Base-by-base conservation (phyloP, 2,797 vertebrate species). In the Myoxocephalus aenaeus region DNA sequence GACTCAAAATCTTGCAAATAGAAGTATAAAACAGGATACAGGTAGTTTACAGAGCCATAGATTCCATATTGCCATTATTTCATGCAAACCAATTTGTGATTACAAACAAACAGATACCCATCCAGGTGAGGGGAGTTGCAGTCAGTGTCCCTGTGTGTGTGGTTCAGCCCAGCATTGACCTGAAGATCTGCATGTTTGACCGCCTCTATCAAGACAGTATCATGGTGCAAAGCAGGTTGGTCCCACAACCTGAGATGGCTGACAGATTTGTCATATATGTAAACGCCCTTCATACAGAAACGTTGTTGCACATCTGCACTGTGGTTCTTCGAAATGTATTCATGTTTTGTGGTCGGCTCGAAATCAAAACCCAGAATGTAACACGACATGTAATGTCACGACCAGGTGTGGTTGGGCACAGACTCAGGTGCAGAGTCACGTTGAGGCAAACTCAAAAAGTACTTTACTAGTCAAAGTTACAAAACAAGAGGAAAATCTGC, bases 151-250 rank as follows among this genome's bases (percentile, higher is more conserved):
- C 98, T 0, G 94, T 99, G 20, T 97, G 96, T 95, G 92, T 98
- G 76, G 86, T 91, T n/a, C 87, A 87, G 51, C 93, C 96, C 54
- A 94, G 18, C 2, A 50, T 98, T 18, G 96, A 99, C 81, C 89
- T 99, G 14, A 98, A 95, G 93, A 97, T 98, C 85, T 99, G 98
- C 90, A 94, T 93, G 92, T 98, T 96, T 4, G 94, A 97, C 78
- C 87, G 67, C 4, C 94, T 97, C 18, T 98, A 98, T 84, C 97
- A 97, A 90, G 95, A 97, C 36, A 92, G 75, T 1, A 46, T 99
- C 0, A n/a, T 87, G 1, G 20, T 98, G 67, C 87, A 90, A 38
- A 97, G 95, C 72, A 96, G 96, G 98, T 98, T 75, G 86, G 95
- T 59, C n/a, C 29, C 27, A 36, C 7, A 80, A 38, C 42, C 63